Evolutionary conservation across 1,140 invertebrate genomes (phyloP).

Genomic region (Metopolophium dirhodum): DNA sequence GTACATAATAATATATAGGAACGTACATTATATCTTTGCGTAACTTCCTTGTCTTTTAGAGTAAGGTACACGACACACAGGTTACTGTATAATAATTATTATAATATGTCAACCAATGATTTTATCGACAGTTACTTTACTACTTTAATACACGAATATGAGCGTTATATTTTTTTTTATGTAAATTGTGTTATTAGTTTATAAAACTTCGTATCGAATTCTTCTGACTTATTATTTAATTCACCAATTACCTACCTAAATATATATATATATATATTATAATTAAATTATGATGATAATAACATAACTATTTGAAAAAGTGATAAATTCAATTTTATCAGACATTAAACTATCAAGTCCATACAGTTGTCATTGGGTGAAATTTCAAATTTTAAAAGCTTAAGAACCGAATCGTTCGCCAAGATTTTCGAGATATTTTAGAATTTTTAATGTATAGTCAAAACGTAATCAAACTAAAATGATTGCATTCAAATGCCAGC

Average conservation of each 20-base stretch:
- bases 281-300: neutral
- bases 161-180: neutral
- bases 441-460: neutral
- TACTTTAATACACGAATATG: neutral
- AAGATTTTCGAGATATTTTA: neutral
- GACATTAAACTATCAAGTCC: neutral
- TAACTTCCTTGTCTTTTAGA: neutral
- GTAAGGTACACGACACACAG: neutral
- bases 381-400: neutral
- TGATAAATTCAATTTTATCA: neutral
- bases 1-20: neutral
- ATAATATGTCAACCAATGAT: conserved; percentile 23
- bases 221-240: neutral
- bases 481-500: neutral
- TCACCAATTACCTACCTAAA: neutral
- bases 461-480: neutral
- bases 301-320: neutral
- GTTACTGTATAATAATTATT: conserved; percentile 21
- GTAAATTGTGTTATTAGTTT: neutral
- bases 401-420: neutral
- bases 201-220: neutral
- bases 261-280: too few relatives aligned
- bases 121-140: neutral
- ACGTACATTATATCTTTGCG: neutral
- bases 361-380: neutral